These are phyloP conservation scores for Oncopodura yosiiana DNA, from an alignment of 1,140 invertebrate species.

Conservation along the genomic window DNA sequence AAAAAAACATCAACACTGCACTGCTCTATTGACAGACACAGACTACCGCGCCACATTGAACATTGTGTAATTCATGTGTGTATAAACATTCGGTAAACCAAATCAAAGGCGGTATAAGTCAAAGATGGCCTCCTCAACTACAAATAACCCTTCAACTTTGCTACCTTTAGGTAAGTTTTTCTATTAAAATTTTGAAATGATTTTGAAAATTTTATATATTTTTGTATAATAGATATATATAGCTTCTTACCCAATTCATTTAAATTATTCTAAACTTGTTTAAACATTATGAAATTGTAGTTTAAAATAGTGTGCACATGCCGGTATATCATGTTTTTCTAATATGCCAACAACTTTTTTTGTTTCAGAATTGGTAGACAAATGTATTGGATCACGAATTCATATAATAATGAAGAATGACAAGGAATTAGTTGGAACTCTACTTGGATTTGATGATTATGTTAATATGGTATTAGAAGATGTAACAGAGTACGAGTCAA, in stretches of 20 bases:
- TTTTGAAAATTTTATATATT: background rate
- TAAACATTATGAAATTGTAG: background rate
- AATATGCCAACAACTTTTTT: constrained; percentile 17
- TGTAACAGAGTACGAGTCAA: constrained; percentile 89
- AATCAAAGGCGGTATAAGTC: background rate
- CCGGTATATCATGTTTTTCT: background rate
- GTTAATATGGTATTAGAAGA: constrained; percentile 94
- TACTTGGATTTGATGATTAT: constrained; percentile 97
- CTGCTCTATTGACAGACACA: constrained; percentile 3
- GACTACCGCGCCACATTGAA: background rate
- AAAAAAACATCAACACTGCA: too few relatives aligned
- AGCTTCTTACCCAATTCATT: background rate
- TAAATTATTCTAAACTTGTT: background rate
- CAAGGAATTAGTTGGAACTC: constrained; percentile 96
- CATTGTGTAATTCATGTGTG: too few relatives aligned
- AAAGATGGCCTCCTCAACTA: constrained; percentile 39
- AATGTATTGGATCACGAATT: constrained; percentile 97
- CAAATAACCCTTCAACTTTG: constrained; percentile 58
- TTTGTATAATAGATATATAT: background rate
- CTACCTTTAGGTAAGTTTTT: constrained; percentile 54
- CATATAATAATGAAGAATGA: constrained; percentile 99
- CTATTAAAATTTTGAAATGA: constrained; percentile 17
- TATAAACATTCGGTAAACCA: too few relatives aligned
- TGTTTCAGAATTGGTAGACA: constrained; percentile 88
- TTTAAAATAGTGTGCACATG: too few relatives aligned